These are phyloP conservation scores for Heliconius charithonia DNA, from an alignment of 2,888 invertebrate species.

Conservation along the genomic window DNA sequence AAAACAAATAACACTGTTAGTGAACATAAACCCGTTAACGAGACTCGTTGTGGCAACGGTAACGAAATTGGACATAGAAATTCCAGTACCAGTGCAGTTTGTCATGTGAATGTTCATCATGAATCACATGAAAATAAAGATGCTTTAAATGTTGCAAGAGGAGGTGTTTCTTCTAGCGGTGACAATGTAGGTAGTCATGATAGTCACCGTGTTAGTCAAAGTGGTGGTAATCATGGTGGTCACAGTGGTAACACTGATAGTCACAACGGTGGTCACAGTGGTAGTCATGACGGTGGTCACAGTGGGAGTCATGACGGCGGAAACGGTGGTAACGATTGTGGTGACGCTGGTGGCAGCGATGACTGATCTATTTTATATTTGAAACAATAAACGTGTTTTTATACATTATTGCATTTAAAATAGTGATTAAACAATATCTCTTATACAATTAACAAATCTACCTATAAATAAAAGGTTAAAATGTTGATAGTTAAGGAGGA, in stretches of 20 bases:
- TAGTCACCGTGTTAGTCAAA: neutral
- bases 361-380: neutral
- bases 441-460: too few relatives aligned
- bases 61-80: neutral
- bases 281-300: neutral
- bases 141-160: neutral
- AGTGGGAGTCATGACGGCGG: neutral
- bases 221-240: neutral
- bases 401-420: too few relatives aligned
- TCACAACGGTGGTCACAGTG: neutral
- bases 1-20: neutral
- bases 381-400: neutral
- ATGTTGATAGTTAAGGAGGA: too few relatives aligned
- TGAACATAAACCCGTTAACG: neutral
- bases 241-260: neutral
- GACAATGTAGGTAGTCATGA: neutral
- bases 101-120: conserved; percentile 11
- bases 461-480: too few relatives aligned
- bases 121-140: neutral
- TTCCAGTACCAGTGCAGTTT: neutral
- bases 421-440: too few relatives aligned
- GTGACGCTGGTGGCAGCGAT: neutral
- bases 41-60: neutral
- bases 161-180: neutral
- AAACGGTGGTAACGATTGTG: neutral